Evolutionary conservation across 2,113 vertebrate genomes (phyloP).

Genomic region (Leptodactylus fuscus): DNA sequence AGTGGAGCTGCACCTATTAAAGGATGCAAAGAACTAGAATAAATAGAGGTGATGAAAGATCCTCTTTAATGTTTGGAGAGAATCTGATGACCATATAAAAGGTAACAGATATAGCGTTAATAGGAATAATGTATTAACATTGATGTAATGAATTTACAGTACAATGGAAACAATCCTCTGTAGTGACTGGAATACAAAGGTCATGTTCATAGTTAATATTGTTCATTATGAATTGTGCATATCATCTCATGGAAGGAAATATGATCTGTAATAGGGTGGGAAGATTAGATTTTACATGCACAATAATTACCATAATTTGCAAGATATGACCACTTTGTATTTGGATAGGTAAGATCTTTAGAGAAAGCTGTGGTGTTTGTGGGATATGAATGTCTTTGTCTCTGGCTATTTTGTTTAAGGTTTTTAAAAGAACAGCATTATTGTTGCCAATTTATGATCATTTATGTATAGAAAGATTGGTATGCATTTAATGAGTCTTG

Average conservation of each 20-base stretch:
- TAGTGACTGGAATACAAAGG: not conserved
- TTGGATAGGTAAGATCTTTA: not conserved
- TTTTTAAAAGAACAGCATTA: slow-evolving; percentile 6
- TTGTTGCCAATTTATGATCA: slow-evolving; percentile 21
- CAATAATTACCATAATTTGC: not conserved
- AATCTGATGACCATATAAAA: too few relatives aligned
- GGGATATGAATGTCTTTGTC: not conserved
- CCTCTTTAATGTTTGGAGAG: too few relatives aligned
- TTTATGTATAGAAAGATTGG: not conserved
- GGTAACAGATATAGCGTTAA: too few relatives aligned
- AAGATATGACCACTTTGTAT: not conserved
- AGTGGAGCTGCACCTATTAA: too few relatives aligned
- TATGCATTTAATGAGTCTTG: slow-evolving; percentile 31
- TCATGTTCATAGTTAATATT: not conserved
- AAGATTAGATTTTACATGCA: not conserved
- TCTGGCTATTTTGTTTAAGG: not conserved
- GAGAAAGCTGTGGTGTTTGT: not conserved
- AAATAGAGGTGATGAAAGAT: too few relatives aligned
- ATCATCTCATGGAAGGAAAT: not conserved
- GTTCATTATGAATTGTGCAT: not conserved
- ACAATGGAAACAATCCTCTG: not conserved
- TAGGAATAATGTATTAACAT: too few relatives aligned
- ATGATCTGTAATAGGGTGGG: not conserved
- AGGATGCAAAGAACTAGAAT: too few relatives aligned
- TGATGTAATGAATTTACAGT: too few relatives aligned